Base-by-base conservation (phyloP, 2,113 vertebrate genomes). In the Syngnathoides biaculeatus region DNA sequence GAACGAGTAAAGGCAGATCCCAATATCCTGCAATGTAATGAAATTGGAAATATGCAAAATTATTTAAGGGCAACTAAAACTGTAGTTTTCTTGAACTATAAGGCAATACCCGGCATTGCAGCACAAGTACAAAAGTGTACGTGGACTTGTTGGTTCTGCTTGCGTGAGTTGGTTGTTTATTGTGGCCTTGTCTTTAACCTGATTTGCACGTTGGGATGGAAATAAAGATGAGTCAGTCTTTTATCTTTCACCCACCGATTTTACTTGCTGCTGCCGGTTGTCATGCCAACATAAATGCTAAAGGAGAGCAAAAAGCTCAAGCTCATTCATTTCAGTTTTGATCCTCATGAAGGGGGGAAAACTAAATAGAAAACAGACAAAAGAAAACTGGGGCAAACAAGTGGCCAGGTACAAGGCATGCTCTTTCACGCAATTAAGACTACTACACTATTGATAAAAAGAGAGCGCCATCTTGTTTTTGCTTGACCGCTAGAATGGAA, bases 221-320 rank as follows among this genome's bases (percentile, higher is more conserved):
- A 45, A 67, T 65, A 71, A 67, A 50, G 58, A 64, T 86, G 85
- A 87, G 72, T 84, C 87, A 84, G 67, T 57, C 30, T 0, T 38
- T 59, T 77, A 68, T 78, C n/a, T 65, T 74, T 68, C 64, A 35
- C 59, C 67, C 45, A 65, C 70, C 73, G 80, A 80, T 72, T 65
- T 67, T 72, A 62, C 67, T 60, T 30, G 27, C 43, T 70, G 45
- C 64, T 62, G 61, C 64, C 64, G 73, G 87, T 87, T 86, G 79
- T 79, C 74, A 87, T 85, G 80, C 63, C 82, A 70, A 85, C 84
- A 42, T 22, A 65, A 60, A 87, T 78, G 71, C 65, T 75, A 71
- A 22, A 59, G 66, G 63, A 78, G 69, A 78, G 63, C 69, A 43
- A 67, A n/a, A 65, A 64, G 58, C 47, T 68, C 40, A 60, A 38